Conservation (phyloP, 1,140 invertebrate genomes). For the Colletes latitarsis region DNA sequence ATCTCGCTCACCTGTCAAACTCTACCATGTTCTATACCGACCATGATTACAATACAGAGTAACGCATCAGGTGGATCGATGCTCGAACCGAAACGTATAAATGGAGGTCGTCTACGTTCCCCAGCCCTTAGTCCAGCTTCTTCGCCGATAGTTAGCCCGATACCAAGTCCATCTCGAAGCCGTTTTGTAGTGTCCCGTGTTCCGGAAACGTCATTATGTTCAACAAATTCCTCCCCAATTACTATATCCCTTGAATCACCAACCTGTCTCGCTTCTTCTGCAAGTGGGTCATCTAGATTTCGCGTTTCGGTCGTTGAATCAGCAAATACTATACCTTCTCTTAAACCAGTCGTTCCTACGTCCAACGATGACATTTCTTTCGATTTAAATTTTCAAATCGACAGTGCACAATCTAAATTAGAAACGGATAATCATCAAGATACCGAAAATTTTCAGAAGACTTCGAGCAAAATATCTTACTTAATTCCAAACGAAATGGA, state of each 20-base stretch:
- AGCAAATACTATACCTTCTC: conserved; percentile 24
- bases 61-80: conserved; percentile 58
- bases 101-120: conserved; percentile 83
- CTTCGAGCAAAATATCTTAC: conserved; percentile 17
- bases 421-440: conserved; percentile 19
- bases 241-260: conserved; percentile 64
- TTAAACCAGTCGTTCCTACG: conserved; percentile 56
- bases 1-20: conserved; percentile 85
- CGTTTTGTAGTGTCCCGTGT: conserved; percentile 84
- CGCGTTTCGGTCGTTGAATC: conserved; percentile 70
- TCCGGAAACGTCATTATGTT: conserved; percentile 77
- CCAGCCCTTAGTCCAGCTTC: conserved; percentile 86
- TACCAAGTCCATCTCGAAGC: conserved; percentile 82
- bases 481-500: neutral
- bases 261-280: conserved; percentile 61
- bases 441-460: neutral
- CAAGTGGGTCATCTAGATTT: conserved; percentile 64
- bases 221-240: conserved; percentile 69
- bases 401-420: conserved; percentile 25
- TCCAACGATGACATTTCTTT: conserved; percentile 55
- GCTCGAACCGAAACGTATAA: conserved; percentile 80
- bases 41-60: conserved; percentile 64
- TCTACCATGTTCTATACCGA: conserved; percentile 72
- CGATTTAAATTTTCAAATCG: conserved; percentile 58
- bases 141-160: conserved; percentile 86